A percentile compares a stretch with the other conserved stretches of the same genome.
phyloP scores from a whole-genome alignment of 2,888 invertebrate species.

The Clunio marinus region DNA sequence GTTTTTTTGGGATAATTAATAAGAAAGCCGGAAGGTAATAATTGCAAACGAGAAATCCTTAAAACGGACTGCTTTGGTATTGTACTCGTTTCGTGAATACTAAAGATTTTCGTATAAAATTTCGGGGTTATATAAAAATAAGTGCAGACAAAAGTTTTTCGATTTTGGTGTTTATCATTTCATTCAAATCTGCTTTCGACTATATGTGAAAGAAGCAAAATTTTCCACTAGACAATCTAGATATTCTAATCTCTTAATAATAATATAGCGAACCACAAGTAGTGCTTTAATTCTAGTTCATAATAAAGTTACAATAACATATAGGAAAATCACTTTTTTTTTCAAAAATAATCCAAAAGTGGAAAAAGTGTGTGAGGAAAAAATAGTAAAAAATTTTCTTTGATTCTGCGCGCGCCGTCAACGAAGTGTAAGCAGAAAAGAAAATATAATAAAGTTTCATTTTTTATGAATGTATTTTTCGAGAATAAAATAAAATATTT shows the following conservation, averaged over 20 bases:
- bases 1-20: not conserved
- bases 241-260: conserved; percentile 1
- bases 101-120: not conserved
- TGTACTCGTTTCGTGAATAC: not conserved
- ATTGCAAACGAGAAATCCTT: no score
- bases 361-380: conserved; percentile 2
- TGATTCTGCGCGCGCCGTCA: not conserved
- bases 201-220: not conserved
- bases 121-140: conserved; percentile 5
- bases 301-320: not conserved
- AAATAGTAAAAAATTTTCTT: not conserved
- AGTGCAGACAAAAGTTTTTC: not conserved
- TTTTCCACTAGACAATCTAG: not conserved
- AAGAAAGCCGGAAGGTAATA: no score
- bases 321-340: not conserved
- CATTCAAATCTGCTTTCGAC: no score
- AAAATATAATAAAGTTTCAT: not conserved
- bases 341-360: not conserved
- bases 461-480: conserved; percentile 27
- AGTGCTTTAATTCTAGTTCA: conserved; percentile 9
- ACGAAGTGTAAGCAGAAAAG: not conserved
- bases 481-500: conserved; percentile 2
- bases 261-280: not conserved
- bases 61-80: not conserved
- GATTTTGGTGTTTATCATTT: not conserved